Base-by-base conservation (phyloP, 2,797 vertebrate genomes). In the Taenioides sp. region DNA sequence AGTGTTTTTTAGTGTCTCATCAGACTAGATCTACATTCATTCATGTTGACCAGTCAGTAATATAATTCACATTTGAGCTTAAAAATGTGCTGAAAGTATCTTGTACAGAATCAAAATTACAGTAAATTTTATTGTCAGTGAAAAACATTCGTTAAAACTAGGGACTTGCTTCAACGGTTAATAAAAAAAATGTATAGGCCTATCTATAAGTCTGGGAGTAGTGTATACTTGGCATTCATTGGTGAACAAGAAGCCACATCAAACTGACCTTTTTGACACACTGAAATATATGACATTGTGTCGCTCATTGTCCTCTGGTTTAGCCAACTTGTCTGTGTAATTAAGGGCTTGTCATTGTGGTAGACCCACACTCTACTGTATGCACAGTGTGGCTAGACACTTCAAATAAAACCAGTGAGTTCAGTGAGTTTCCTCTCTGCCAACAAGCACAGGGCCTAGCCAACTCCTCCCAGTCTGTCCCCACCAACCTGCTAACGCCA, bases 341-440 rank as follows among this genome's bases (percentile, higher is more conserved):
- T 50, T 67, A 31, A 52, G 27, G 47, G 27, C 27, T 16, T 54
- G 65, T 34, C 22, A 5, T n/a, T 67, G 65, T 55, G 65, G 47
- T 28, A 20, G 49, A 62, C 60, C 60, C 60, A 37, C 60, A 62
- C 60, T 62, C 60, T 6, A 5, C 61, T 67, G 27, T 68, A 40
- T 37, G 50, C 23, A 28, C 27, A 47, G 34, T 47, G 62, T 25
- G 63, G 63, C 63, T 4, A 25, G 40, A 65, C 63, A 47, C 63
- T 65, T 64, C 37, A 64, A 64, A 64, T 23, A 23, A 47, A 64
- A 47, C 31, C 9, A 5, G 5, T 4, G 31, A n/a, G n/a, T 28
- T 28, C 27, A 61, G 31, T 27, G 1, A 34, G 60, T 62, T 62
- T 63, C 61, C 61, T 63, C 18, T 37, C 31, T 63, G 61, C 61